phyloP scores from a whole-genome alignment of 1,140 invertebrate species.

The Drosophila auraria region DNA sequence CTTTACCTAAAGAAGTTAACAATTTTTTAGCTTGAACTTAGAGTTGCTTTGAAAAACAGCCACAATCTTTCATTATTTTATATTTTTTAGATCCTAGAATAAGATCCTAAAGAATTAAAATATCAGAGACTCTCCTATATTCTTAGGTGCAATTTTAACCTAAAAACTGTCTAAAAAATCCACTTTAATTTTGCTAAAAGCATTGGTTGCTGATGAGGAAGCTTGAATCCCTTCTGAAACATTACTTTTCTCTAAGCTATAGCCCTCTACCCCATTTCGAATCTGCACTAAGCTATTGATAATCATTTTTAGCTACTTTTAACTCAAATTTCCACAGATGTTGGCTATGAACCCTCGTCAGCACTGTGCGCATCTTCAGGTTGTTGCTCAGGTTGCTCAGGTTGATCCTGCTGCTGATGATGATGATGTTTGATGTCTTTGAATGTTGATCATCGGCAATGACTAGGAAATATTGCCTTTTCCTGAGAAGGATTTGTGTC shows the following conservation, averaged over 20 bases:
- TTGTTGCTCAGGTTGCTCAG: slow-evolving; percentile 23
- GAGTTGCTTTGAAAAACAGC: no score
- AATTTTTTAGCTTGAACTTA: no score
- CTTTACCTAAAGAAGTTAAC: no score
- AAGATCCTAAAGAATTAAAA: no score
- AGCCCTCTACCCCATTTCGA: background rate
- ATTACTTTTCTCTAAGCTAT: background rate
- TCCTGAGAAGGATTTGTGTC: slow-evolving; percentile 82
- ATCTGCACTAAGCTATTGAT: no score
- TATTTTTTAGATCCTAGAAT: no score
- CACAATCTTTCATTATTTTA: no score
- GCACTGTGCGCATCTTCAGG: slow-evolving; percentile 34
- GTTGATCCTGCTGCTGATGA: slow-evolving; percentile 50
- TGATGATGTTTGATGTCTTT: slow-evolving; percentile 54
- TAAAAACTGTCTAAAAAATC: no score
- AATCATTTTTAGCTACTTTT: background rate
- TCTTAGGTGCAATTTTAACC: no score
- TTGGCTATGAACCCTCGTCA: background rate
- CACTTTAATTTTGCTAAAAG: no score
- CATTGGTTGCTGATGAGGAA: background rate
- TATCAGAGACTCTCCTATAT: no score
- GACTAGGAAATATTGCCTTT: slow-evolving; percentile 81
- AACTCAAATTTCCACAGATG: background rate
- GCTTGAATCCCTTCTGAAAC: background rate
- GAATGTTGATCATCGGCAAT: slow-evolving; percentile 65